A percentile compares a stretch with the other conserved stretches of the same genome.
Evolutionary conservation across 2,888 invertebrate genomes (phyloP).

Genomic region (Caenorhabditis panamensis): DNA sequence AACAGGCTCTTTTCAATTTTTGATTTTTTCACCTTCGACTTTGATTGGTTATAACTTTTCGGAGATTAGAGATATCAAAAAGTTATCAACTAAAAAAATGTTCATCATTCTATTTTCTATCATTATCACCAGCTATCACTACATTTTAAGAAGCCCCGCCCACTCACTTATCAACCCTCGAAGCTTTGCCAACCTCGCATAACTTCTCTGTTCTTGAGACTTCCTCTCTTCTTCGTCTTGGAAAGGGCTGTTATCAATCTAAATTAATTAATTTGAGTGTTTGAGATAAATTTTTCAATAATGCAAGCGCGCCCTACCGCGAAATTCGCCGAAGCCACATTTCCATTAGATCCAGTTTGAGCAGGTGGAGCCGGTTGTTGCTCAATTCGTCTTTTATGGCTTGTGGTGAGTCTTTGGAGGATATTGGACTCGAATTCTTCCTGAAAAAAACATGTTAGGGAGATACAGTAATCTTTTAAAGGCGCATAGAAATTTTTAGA

Average conservation of each 20-base stretch:
- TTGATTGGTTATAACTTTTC: too few species aligned
- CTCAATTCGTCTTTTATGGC: conserved; percentile 25
- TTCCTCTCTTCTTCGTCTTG: conserved; percentile 46
- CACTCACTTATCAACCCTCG: conserved; percentile 56
- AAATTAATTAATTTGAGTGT: too few species aligned
- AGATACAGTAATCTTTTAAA: too few species aligned
- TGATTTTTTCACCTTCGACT: background rate
- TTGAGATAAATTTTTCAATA: background rate
- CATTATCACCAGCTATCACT: background rate
- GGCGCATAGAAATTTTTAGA: too few species aligned
- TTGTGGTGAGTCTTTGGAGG: conserved; percentile 33
- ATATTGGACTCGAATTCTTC: conserved; percentile 26
- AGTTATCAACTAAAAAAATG: background rate
- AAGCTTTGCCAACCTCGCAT: conserved; percentile 36
- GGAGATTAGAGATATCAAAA: too few species aligned
- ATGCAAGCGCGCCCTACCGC: background rate
- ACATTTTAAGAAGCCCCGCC: background rate
- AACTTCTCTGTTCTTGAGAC: conserved; percentile 27
- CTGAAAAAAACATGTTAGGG: conserved; percentile 9
- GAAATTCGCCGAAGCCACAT: background rate
- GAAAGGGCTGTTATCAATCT: conserved; percentile 44
- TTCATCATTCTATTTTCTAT: background rate
- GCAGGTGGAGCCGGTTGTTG: background rate
- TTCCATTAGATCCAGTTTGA: background rate
- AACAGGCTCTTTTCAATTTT: background rate